These are phyloP conservation scores for Polydesmus complanatus DNA, from an alignment of 2,888 invertebrate species.

Conservation along the genomic window DNA sequence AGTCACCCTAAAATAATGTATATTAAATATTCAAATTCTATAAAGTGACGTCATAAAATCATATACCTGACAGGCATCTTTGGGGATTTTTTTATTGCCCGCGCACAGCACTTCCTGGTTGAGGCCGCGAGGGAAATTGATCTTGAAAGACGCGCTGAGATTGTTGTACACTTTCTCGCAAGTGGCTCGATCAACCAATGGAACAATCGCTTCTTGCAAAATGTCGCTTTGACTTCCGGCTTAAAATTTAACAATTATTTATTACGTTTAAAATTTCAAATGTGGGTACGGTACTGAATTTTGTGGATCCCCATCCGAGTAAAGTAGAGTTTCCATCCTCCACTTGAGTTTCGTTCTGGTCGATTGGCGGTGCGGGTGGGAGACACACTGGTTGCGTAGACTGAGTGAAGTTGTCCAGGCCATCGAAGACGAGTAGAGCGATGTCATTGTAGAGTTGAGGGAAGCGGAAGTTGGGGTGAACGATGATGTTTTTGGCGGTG, in stretches of 20 bases:
- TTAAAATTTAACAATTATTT: not conserved
- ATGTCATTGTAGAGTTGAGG: not conserved
- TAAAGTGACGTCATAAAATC: too few species aligned
- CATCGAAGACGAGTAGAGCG: not conserved
- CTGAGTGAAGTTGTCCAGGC: not conserved
- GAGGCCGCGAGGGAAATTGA: not conserved
- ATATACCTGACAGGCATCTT: not conserved
- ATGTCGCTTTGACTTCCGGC: not conserved
- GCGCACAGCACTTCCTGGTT: not conserved
- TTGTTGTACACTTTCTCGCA: not conserved
- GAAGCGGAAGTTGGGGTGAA: not conserved
- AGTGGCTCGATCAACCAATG: not conserved
- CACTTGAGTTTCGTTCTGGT: not conserved
- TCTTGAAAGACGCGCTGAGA: not conserved
- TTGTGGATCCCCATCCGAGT: not conserved
- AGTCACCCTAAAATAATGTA: too few species aligned
- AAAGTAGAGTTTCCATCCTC: not conserved
- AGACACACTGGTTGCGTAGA: not conserved
- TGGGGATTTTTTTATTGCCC: not conserved
- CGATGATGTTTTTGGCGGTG: not conserved
- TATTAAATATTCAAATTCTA: not conserved
- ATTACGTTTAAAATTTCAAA: not conserved
- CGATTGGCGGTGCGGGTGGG: too few species aligned
- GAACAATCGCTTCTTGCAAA: not conserved
- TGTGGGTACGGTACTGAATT: not conserved